Conservation (phyloP, 1,140 invertebrate species). For the Neodiprion virginianus region DNA sequence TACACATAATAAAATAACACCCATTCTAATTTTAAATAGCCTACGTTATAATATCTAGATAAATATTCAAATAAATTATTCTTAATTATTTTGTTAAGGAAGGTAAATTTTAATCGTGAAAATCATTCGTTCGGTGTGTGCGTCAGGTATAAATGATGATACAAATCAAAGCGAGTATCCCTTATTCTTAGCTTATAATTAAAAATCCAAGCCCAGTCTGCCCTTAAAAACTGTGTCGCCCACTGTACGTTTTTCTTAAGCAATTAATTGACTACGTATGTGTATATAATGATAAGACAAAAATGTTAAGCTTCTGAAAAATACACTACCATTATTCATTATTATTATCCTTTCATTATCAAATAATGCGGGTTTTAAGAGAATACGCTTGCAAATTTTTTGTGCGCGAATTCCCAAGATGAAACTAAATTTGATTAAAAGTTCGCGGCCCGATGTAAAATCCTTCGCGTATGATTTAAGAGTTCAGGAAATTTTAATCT, state of each 20-base stretch:
- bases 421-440: neutral
- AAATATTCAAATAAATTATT: conserved; percentile 12
- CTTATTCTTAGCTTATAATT: neutral
- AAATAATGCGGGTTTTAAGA: conserved; percentile 9
- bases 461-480: too few relatives aligned
- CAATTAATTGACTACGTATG: conserved; percentile 47
- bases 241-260: conserved; percentile 28
- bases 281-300: conserved; percentile 59
- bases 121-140: conserved; percentile 1
- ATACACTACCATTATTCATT: conserved; percentile 57
- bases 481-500: too few relatives aligned
- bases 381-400: conserved; percentile 5
- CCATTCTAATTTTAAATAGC: conserved; percentile 12
- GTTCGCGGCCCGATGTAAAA: too few relatives aligned
- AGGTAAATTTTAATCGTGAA: conserved; percentile 1
- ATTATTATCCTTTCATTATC: conserved; percentile 22
- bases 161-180: neutral
- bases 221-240: conserved; percentile 11
- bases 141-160: conserved; percentile 2
- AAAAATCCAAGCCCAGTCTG: neutral
- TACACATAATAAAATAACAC: conserved; percentile 8
- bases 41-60: conserved; percentile 1
- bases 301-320: conserved; percentile 54
- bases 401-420: neutral
- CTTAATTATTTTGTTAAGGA: conserved; percentile 19